These are phyloP conservation scores for Peromyscus leucopus DNA, from an alignment of 2,113 vertebrate genomes.

Conservation along the genomic window DNA sequence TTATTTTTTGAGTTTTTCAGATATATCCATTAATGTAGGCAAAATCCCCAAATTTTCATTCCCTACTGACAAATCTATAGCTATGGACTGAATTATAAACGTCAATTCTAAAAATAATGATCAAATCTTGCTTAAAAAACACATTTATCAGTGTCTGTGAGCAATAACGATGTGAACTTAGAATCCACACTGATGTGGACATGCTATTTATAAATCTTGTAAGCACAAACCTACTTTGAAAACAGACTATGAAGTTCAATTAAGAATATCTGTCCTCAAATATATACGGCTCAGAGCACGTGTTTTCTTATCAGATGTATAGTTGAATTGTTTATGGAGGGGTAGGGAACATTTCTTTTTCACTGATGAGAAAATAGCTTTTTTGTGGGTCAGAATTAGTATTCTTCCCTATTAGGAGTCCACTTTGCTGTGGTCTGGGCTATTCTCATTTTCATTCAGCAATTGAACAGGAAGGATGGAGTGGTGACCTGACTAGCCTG, in stretches of 20 bases:
- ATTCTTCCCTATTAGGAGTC: background rate
- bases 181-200: background rate
- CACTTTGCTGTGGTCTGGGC: background rate
- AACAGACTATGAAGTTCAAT: conserved; percentile 38
- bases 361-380: conserved; percentile 53
- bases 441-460: conserved; percentile 41
- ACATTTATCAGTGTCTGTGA: background rate
- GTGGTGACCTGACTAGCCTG: background rate
- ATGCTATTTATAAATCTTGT: background rate
- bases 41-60: background rate
- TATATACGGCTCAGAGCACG: background rate
- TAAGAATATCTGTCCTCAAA: conserved; percentile 18
- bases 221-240: conserved; percentile 10
- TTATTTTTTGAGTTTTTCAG: too few species aligned
- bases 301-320: conserved; percentile 27
- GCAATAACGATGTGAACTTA: background rate
- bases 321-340: conserved; percentile 32
- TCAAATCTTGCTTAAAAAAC: background rate
- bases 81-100: background rate
- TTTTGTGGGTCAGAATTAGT: background rate
- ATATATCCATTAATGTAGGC: too few species aligned
- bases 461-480: conserved; percentile 32
- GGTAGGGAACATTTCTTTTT: conserved; percentile 30
- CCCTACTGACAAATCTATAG: background rate
- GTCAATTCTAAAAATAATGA: conserved; percentile 39